Conservation (phyloP, 1,140 invertebrate genomes). For the Magallana gigas region DNA sequence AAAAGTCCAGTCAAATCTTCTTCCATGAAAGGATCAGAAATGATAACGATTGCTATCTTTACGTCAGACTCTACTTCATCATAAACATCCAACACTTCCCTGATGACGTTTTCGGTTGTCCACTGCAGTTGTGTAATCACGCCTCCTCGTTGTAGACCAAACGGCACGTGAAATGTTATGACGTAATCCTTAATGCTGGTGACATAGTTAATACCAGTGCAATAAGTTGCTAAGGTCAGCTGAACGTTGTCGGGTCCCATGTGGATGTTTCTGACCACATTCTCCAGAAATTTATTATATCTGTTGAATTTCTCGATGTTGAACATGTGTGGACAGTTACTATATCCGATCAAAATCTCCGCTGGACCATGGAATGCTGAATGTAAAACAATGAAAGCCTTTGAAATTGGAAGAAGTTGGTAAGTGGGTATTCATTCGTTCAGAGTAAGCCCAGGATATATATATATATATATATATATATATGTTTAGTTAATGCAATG, state of each 20-base stretch:
- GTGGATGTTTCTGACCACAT: not conserved
- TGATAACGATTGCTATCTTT: conserved; percentile 33
- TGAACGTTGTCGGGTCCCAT: conserved; percentile 14
- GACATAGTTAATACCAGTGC: not conserved
- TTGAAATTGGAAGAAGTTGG: too few species aligned
- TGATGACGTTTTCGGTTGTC: conserved; percentile 22
- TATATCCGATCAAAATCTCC: conserved; percentile 23
- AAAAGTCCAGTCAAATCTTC: not conserved
- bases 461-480: too few species aligned
- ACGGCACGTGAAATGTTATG: not conserved
- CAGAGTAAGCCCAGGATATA: too few species aligned
- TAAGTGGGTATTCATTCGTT: too few species aligned
- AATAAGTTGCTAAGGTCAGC: not conserved
- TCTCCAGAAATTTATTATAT: conserved; percentile 27
- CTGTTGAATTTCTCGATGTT: conserved; percentile 14
- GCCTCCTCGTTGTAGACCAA: conserved; percentile 21
- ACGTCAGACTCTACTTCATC: conserved; percentile 19
- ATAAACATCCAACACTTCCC: conserved; percentile 14
- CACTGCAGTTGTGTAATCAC: conserved; percentile 14
- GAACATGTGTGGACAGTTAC: not conserved
- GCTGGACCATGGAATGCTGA: conserved; percentile 28
- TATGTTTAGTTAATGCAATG: too few species aligned
- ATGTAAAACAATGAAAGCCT: not conserved
- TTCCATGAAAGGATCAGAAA: conserved; percentile 30
- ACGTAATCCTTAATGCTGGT: conserved; percentile 11